These are phyloP conservation scores for Actenoides lindsayi DNA, from an alignment of 2,113 vertebrate species.

Conservation along the genomic window DNA sequence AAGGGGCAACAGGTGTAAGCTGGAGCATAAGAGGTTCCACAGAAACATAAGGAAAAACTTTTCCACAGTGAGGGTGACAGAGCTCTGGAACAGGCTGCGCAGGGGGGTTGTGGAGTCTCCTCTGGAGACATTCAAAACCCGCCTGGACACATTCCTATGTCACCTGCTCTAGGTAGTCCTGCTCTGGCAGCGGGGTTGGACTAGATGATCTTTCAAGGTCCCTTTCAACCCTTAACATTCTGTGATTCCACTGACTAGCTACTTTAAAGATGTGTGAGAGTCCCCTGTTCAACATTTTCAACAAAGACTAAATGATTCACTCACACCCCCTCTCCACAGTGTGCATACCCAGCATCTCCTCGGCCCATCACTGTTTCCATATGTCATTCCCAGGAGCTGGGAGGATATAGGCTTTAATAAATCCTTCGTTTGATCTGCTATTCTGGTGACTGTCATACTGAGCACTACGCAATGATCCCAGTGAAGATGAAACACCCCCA, in stretches of 20 bases:
- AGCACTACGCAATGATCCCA: background rate
- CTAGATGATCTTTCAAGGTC: no score
- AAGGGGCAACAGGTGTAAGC: no score
- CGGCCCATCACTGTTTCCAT: rapidly evolving
- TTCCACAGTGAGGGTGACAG: no score
- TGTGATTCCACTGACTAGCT: background rate
- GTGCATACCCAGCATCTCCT: background rate
- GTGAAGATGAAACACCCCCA: background rate
- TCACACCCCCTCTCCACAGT: background rate
- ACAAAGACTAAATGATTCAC: background rate
- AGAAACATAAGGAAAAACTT: no score
- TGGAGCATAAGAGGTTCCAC: no score
- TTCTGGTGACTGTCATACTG: background rate
- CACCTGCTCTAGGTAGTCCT: no score
- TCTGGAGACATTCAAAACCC: no score
- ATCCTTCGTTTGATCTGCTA: background rate
- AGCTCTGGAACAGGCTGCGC: no score
- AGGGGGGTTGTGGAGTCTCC: no score
- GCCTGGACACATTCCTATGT: no score
- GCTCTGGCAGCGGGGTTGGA: no score
- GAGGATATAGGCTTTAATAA: background rate
- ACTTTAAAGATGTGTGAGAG: background rate
- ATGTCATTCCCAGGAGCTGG: background rate
- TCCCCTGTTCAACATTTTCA: background rate
- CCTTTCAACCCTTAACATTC: no score